phyloP scores from a whole-genome alignment of 2,797 vertebrate species.

The Fistularia commersonii region DNA sequence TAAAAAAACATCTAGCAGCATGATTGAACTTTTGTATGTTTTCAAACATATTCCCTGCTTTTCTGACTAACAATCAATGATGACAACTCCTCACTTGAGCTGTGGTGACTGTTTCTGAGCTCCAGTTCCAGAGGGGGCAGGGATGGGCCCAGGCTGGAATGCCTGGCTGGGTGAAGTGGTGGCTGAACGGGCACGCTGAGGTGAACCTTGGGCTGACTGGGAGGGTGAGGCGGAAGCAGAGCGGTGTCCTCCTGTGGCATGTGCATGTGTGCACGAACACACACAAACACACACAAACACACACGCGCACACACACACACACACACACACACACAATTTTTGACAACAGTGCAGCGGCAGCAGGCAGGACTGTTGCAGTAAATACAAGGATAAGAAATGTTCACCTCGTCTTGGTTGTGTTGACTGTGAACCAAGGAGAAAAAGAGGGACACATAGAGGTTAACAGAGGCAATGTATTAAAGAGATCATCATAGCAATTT shows the following conservation, averaged over 20 bases:
- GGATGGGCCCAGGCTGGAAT: conserved; percentile 81
- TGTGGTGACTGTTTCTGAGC: conserved; percentile 83
- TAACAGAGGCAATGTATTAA: neutral
- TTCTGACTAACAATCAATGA: neutral
- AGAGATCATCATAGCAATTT: too few relatives aligned
- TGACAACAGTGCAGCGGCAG: neutral
- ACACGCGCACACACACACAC: neutral
- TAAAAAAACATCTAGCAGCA: neutral
- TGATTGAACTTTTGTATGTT: neutral
- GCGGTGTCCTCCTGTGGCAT: conserved; percentile 79
- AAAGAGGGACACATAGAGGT: neutral
- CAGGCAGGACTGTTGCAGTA: neutral
- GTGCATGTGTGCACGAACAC: neutral
- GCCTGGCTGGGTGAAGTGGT: conserved; percentile 86
- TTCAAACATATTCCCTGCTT: neutral
- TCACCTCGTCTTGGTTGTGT: conserved; percentile 81
- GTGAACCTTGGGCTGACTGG: conserved; percentile 89
- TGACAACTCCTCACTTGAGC: conserved; percentile 77
- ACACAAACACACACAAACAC: neutral
- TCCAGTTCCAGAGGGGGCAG: conserved; percentile 71
- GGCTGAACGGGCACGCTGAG: conserved; percentile 86
- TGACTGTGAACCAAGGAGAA: conserved; percentile 60
- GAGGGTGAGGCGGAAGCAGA: conserved; percentile 85
- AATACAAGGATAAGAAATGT: neutral
- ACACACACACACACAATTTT: neutral